phyloP scores from a whole-genome alignment of 2,888 invertebrate genomes.

The Zaprionus obscuricornis region DNA sequence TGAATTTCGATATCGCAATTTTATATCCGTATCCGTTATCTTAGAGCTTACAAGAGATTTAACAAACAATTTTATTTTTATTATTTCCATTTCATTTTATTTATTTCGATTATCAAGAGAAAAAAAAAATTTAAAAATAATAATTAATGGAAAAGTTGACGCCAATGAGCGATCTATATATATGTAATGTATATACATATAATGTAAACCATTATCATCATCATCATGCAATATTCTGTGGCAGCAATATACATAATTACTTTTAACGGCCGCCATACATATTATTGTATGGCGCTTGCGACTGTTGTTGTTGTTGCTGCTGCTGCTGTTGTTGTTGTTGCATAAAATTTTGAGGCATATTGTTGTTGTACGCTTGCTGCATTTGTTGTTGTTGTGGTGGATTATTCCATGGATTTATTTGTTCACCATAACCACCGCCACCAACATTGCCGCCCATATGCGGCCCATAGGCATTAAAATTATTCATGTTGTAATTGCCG shows the following conservation, averaged over 20 bases:
- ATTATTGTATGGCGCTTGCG: constrained; percentile 58
- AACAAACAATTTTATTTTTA: no score
- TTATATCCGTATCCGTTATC: no score
- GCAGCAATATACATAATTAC: constrained; percentile 3
- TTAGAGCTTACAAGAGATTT: no score
- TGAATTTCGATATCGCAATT: no score
- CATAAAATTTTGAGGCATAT: constrained; percentile 53
- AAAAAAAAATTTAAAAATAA: no score
- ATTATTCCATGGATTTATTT: constrained; percentile 46
- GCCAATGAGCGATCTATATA: no score
- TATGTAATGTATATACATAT: constrained; percentile 12
- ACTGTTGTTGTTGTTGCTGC: constrained; percentile 24
- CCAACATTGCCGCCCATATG: constrained; percentile 48
- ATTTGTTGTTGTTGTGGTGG: constrained; percentile 37
- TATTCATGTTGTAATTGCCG: constrained; percentile 46
- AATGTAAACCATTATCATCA: no score
- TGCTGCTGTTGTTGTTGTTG: constrained; percentile 46
- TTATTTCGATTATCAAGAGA: no score
- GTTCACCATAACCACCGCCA: constrained; percentile 44
- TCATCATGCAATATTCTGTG: no score
- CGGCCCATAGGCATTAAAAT: constrained; percentile 33
- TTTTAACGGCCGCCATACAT: constrained; percentile 60
- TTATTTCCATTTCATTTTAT: no score
- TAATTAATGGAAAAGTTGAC: no score
- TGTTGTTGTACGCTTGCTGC: constrained; percentile 32